Evolutionary conservation across 1,140 invertebrate genomes (phyloP).

Genomic region (Drosophila arizonae): DNA sequence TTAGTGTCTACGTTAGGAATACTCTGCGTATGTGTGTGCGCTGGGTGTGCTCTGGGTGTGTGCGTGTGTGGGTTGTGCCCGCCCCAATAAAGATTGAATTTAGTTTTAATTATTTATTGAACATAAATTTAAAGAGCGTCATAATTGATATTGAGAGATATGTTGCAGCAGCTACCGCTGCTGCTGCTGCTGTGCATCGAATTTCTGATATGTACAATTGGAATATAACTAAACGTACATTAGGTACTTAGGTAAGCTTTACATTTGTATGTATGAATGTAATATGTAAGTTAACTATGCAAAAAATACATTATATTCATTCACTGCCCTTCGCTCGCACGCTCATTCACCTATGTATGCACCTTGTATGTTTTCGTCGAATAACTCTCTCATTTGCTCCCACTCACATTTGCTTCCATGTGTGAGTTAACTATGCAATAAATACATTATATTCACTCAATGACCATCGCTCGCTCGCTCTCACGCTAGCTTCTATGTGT

Average conservation of each 20-base stretch:
- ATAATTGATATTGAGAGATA: constrained; percentile 67
- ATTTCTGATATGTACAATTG: constrained; percentile 65
- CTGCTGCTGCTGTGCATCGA: constrained; percentile 19
- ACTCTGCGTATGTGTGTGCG: constrained; percentile 15
- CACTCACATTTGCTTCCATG: too few species aligned
- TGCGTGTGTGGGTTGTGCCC: constrained; percentile 13
- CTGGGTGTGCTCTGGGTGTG: constrained; percentile 1
- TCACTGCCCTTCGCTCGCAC: constrained; percentile 23
- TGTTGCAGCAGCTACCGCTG: constrained; percentile 9
- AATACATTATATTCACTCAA: constrained; percentile 35
- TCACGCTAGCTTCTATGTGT: too few species aligned
- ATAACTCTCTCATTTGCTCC: too few species aligned
- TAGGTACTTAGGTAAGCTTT: constrained; percentile 15
- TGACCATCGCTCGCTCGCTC: constrained; percentile 11
- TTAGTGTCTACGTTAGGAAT: constrained; percentile 44
- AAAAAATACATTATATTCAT: constrained; percentile 39
- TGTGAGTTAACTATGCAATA: constrained; percentile 29
- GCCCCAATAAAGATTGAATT: constrained; percentile 30
- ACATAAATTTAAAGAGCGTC: constrained; percentile 51
- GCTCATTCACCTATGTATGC: too few species aligned
- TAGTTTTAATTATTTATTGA: constrained; percentile 68
- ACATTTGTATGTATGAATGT: constrained; percentile 11
- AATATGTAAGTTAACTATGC: constrained; percentile 26
- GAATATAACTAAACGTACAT: constrained; percentile 39
- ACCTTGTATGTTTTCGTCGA: too few species aligned